Evolutionary conservation across 1,140 invertebrate genomes (phyloP).

Genomic region (Euwallacea similis): DNA sequence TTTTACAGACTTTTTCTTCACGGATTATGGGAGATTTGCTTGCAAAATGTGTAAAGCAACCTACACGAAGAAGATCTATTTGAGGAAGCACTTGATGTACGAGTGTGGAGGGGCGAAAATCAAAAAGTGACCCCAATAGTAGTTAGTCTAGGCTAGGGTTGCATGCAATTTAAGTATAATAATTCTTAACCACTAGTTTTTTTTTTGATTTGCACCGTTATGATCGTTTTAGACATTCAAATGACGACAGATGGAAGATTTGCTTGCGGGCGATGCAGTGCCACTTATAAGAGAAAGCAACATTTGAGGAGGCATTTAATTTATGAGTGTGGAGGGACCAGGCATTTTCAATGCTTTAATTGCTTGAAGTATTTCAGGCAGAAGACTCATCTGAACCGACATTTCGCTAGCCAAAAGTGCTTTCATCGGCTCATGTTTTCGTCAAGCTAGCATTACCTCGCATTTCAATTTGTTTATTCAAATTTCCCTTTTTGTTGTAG

Average conservation of each 20-base stretch:
- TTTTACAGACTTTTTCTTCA: slow-evolving; percentile 19
- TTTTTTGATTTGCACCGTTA: too few species aligned
- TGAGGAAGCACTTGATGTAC: slow-evolving; percentile 67
- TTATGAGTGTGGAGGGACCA: slow-evolving; percentile 58
- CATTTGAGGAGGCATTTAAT: slow-evolving; percentile 53
- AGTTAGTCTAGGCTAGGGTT: too few species aligned
- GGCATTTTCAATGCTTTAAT: slow-evolving; percentile 33
- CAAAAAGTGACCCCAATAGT: too few species aligned
- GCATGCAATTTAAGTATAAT: slow-evolving; percentile 53
- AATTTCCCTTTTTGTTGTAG: too few species aligned
- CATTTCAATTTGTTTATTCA: too few species aligned
- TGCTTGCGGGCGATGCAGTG: slow-evolving; percentile 25
- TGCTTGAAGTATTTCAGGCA: slow-evolving; percentile 28
- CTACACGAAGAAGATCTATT: slow-evolving; percentile 58
- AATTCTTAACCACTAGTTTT: neutral
- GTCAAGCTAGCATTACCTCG: too few species aligned
- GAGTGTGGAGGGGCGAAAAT: slow-evolving; percentile 53
- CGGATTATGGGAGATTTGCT: slow-evolving; percentile 48
- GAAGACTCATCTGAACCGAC: slow-evolving; percentile 28
- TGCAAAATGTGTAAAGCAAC: slow-evolving; percentile 62
- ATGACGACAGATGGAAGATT: slow-evolving; percentile 22
- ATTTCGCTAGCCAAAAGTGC: slow-evolving; percentile 17
- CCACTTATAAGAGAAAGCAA: slow-evolving; percentile 40
- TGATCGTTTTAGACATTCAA: neutral
- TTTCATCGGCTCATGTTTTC: neutral